phyloP scores from a whole-genome alignment of 2,797 vertebrate species.

The Molothrus ater region DNA sequence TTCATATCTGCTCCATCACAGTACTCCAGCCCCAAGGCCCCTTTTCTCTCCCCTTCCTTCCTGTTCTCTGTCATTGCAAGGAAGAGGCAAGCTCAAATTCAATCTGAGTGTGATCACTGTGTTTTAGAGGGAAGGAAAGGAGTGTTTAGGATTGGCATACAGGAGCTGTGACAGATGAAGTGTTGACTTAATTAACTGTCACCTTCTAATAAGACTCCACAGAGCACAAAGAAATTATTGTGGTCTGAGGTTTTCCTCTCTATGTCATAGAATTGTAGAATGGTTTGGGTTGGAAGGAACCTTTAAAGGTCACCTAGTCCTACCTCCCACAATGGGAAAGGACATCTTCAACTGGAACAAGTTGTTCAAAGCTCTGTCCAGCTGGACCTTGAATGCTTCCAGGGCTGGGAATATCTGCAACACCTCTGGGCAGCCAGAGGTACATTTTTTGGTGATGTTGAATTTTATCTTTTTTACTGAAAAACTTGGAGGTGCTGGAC shows the following conservation, averaged over 20 bases:
- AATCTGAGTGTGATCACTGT: conserved; percentile 27
- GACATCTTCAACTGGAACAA: background rate
- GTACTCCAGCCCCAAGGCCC: conserved; percentile 26
- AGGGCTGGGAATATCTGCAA: background rate
- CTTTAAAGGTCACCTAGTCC: background rate
- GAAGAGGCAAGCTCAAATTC: conserved; percentile 29
- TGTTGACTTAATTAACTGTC: conserved; percentile 10
- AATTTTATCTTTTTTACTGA: background rate
- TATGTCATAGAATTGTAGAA: background rate
- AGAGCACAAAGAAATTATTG: background rate
- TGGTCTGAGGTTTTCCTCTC: background rate
- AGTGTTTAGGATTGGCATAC: conserved; percentile 4
- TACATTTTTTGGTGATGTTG: background rate
- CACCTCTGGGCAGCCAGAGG: background rate
- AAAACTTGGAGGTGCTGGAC: background rate
- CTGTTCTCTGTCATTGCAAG: conserved; percentile 52
- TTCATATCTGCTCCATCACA: background rate
- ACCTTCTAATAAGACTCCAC: background rate
- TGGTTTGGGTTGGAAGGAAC: background rate
- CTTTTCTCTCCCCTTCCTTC: conserved; percentile 30
- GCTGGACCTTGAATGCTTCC: background rate
- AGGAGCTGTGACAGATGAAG: background rate
- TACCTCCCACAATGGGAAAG: background rate
- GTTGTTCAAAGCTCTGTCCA: background rate
- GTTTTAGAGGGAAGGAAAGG: background rate